Conservation (phyloP, 2,888 invertebrate species). For the Bellardia pandia region DNA sequence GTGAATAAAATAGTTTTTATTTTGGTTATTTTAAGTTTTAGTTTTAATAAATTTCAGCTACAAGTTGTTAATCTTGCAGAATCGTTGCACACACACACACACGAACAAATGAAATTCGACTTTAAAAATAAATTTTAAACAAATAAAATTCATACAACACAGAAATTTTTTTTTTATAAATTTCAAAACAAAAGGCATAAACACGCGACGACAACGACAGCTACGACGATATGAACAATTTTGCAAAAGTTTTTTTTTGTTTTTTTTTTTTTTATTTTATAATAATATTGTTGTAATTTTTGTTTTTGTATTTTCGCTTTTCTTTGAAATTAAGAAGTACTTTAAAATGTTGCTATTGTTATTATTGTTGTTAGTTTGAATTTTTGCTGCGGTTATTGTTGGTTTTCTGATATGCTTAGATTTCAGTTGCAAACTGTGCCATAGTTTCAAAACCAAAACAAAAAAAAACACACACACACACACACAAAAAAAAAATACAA, state of each 20-base stretch:
- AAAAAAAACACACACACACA: conserved; percentile 9
- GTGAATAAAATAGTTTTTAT: conserved; percentile 4
- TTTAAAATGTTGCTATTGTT: conserved; percentile 29
- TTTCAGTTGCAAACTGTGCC: conserved; percentile 49
- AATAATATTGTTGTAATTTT: conserved; percentile 19
- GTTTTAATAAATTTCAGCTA: conserved; percentile 25
- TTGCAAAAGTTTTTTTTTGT: conserved; percentile 24
- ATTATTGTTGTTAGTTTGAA: not conserved
- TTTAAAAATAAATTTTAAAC: conserved; percentile 24
- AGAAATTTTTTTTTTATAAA: conserved; percentile 11
- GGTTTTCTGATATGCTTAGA: conserved; percentile 42
- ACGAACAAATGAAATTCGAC: not conserved
- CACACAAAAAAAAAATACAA: conserved; percentile 18
- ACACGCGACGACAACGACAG: conserved; percentile 67
- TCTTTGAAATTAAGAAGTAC: conserved; percentile 62
- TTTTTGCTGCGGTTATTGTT: conserved; percentile 2
- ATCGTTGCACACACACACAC: conserved; percentile 26
- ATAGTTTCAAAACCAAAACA: conserved; percentile 48
- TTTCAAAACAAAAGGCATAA: conserved; percentile 65
- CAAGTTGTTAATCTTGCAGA: conserved; percentile 57
- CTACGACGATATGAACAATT: conserved; percentile 32
- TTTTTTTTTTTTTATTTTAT: conserved; percentile 21
- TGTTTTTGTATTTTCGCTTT: conserved; percentile 36
- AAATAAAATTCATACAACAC: conserved; percentile 43
- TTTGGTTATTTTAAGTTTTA: not conserved